A percentile compares a stretch with the other conserved stretches of the same genome.
These are phyloP conservation scores for Helicoverpa armigera DNA, from an alignment of 1,140 invertebrate species.

Conservation along the genomic window DNA sequence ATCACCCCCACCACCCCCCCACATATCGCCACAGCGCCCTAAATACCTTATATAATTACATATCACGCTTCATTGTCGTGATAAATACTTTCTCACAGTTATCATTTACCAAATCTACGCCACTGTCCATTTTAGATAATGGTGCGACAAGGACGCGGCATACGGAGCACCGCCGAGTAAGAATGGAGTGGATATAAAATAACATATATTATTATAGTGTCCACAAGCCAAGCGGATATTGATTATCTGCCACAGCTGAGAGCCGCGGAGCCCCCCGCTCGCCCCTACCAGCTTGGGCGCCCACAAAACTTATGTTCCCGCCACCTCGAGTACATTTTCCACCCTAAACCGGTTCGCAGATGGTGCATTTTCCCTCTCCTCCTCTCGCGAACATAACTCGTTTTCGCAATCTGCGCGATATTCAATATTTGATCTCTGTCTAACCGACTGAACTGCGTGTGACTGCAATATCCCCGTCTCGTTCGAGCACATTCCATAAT, in stretches of 20 bases:
- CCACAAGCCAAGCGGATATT: slow-evolving; percentile 87
- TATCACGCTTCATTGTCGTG: slow-evolving; percentile 85
- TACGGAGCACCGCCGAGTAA: slow-evolving; percentile 52
- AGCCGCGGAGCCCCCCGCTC: slow-evolving; percentile 78
- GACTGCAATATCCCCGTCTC: slow-evolving; percentile 82
- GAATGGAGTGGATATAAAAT: slow-evolving; percentile 81
- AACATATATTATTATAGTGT: slow-evolving; percentile 87
- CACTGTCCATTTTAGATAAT: slow-evolving; percentile 86
- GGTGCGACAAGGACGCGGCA: slow-evolving; percentile 73
- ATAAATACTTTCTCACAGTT: slow-evolving; percentile 87
- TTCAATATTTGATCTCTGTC: slow-evolving; percentile 87
- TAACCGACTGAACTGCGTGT: slow-evolving; percentile 79
- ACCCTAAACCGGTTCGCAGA: slow-evolving; percentile 63
- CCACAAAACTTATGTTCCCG: slow-evolving; percentile 66
- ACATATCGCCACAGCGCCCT: slow-evolving; percentile 70
- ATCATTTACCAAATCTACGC: slow-evolving; percentile 86
- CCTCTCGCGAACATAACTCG: slow-evolving; percentile 60
- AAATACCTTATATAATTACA: slow-evolving; percentile 86
- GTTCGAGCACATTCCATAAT: slow-evolving; percentile 83
- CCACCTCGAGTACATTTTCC: slow-evolving; percentile 59
- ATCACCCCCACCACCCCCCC: slow-evolving; percentile 52
- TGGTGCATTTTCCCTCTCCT: slow-evolving; percentile 65
- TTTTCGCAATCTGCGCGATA: slow-evolving; percentile 68
- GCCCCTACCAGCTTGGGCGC: slow-evolving; percentile 47
- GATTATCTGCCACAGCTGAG: slow-evolving; percentile 87